Evolutionary conservation across 2,113 vertebrate genomes (phyloP).

Genomic region (Embiotoca jacksoni): DNA sequence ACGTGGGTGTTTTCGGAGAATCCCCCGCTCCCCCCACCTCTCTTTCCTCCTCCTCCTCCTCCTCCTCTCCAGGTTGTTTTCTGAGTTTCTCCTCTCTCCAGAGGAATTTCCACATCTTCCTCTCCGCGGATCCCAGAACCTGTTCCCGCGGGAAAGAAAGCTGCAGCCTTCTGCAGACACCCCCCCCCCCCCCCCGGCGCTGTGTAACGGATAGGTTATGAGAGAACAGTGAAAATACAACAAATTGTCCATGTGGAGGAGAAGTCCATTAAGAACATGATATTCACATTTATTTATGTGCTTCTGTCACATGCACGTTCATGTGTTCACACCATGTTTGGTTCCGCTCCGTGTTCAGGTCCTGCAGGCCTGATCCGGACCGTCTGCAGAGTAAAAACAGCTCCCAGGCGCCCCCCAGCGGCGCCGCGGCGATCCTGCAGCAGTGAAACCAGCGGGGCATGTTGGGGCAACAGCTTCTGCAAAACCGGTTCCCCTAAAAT

Average conservation of each 20-base stretch:
- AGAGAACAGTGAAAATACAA: no score
- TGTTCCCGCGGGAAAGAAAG: neutral
- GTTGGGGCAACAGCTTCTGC: neutral
- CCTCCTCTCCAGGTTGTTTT: slow-evolving; percentile 61
- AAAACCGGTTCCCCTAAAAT: slow-evolving; percentile 1
- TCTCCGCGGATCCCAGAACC: neutral
- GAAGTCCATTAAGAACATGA: no score
- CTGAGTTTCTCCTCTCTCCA: slow-evolving; percentile 20
- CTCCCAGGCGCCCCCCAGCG: slow-evolving; percentile 29
- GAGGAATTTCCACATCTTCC: slow-evolving; percentile 68
- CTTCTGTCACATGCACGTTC: neutral
- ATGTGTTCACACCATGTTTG: neutral
- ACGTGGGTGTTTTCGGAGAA: slow-evolving; percentile 81
- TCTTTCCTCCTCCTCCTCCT: slow-evolving; percentile 1
- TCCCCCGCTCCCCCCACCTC: slow-evolving; percentile 47
- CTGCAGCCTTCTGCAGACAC: no score
- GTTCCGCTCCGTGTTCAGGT: neutral
- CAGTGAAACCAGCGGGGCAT: neutral
- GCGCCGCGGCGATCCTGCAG: neutral
- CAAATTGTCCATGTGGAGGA: no score
- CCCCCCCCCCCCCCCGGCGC: no score
- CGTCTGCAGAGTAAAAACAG: neutral
- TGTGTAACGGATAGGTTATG: no score
- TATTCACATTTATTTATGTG: no score
- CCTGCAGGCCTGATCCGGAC: neutral